Evolutionary conservation across 2,113 vertebrate species (phyloP).

Genomic region (Muscicapa adusta): DNA sequence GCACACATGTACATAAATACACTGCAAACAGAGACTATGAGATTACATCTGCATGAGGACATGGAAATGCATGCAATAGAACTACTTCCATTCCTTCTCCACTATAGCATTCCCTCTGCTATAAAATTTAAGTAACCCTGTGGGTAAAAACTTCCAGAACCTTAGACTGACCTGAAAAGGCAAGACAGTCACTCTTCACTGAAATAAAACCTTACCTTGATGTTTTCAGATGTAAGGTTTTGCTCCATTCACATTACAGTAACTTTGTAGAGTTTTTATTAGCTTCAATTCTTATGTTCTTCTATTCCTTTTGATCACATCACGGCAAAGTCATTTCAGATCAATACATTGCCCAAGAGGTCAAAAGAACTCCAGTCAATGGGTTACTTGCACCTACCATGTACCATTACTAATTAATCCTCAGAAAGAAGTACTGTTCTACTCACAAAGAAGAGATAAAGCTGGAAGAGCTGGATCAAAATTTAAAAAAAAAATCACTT

Average conservation of each 20-base stretch:
- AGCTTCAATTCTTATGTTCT: neutral
- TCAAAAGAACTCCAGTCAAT: neutral
- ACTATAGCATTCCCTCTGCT: neutral
- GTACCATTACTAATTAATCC: neutral
- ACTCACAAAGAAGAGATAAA: constrained; percentile 9
- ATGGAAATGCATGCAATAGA: neutral
- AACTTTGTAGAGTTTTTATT: neutral
- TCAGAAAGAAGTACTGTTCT: neutral
- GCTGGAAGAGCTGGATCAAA: constrained; percentile 29
- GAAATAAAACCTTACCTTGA: neutral
- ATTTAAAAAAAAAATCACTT: constrained; percentile 37
- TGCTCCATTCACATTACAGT: neutral
- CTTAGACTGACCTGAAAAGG: neutral
- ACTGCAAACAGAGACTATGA: neutral
- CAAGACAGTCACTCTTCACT: neutral
- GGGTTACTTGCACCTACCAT: neutral
- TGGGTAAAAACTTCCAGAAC: neutral
- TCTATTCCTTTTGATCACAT: neutral
- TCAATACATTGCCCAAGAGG: neutral
- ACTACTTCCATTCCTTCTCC: neutral
- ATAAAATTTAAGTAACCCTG: neutral
- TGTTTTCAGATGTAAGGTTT: neutral
- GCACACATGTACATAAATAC: neutral
- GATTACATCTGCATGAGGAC: neutral
- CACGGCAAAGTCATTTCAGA: neutral